phyloP scores from a whole-genome alignment of 2,113 vertebrate species.

The Crotalus horridus region DNA sequence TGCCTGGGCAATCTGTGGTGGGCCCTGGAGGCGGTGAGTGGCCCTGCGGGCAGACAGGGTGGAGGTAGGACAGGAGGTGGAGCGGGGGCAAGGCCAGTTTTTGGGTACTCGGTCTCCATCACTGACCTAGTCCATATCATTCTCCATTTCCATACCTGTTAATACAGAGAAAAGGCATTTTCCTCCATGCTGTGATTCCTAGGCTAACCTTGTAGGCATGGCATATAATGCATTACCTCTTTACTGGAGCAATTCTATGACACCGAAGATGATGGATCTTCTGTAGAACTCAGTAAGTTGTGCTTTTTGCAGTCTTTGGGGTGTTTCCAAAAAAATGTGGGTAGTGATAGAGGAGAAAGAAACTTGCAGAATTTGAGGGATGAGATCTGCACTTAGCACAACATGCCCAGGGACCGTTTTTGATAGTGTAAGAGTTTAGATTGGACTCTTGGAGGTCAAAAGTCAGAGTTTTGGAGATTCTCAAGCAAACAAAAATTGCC shows the following conservation, averaged over 20 bases:
- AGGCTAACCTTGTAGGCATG: not conserved
- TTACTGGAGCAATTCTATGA: not conserved
- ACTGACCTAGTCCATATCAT: not conserved
- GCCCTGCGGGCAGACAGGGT: too few relatives aligned
- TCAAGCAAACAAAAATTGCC: not conserved
- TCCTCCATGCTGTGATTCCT: not conserved
- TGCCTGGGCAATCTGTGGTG: too few relatives aligned
- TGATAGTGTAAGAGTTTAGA: not conserved
- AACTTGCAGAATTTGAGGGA: not conserved
- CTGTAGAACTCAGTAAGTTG: not conserved
- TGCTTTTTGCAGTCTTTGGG: not conserved
- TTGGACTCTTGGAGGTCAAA: not conserved
- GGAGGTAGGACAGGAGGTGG: too few relatives aligned
- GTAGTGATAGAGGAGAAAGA: not conserved
- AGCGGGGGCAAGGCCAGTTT: too few relatives aligned
- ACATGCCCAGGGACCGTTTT: not conserved
- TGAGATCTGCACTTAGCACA: not conserved
- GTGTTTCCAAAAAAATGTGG: not conserved
- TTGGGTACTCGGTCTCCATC: too few relatives aligned
- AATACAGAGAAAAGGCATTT: not conserved
- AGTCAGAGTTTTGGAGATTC: not conserved
- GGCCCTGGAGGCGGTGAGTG: too few relatives aligned
- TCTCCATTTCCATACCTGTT: not conserved
- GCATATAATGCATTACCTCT: not conserved
- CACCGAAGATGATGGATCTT: not conserved